These are phyloP conservation scores for Machimus atricapillus DNA, from an alignment of 2,888 invertebrate species.

Conservation along the genomic window DNA sequence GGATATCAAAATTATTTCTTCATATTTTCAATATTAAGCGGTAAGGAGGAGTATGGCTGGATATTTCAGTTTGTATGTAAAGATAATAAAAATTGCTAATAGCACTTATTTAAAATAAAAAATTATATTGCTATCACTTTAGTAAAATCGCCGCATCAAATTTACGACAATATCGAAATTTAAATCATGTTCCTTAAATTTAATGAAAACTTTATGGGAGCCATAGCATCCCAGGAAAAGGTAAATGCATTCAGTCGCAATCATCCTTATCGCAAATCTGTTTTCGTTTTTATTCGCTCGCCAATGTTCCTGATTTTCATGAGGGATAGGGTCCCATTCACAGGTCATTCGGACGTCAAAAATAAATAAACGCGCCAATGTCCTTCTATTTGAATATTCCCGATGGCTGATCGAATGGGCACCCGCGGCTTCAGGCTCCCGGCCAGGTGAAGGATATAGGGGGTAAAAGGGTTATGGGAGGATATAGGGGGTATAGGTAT, in stretches of 20 bases:
- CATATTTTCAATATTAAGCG: no score
- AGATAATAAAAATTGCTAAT: no score
- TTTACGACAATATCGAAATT: no score
- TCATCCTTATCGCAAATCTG: background rate
- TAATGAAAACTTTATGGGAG: no score
- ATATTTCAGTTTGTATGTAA: no score
- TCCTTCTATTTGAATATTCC: background rate
- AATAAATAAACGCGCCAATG: slow-evolving; percentile 2
- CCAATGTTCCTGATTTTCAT: background rate
- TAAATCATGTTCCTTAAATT: no score
- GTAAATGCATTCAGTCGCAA: background rate
- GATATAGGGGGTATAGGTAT: background rate
- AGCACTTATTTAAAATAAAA: no score
- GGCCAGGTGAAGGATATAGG: background rate
- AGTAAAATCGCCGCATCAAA: no score
- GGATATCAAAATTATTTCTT: no score
- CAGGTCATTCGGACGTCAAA: background rate
- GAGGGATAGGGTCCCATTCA: background rate
- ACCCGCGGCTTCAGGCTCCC: background rate
- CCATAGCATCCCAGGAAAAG: background rate
- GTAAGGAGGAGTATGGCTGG: no score
- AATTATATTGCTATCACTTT: no score
- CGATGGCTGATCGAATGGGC: background rate
- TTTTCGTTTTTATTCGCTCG: background rate
- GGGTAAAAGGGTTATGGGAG: no score